A percentile compares a stretch with the other conserved stretches of the same genome.
These are phyloP conservation scores for Hedya salicella DNA, from an alignment of 2,888 invertebrate species.

Conservation along the genomic window DNA sequence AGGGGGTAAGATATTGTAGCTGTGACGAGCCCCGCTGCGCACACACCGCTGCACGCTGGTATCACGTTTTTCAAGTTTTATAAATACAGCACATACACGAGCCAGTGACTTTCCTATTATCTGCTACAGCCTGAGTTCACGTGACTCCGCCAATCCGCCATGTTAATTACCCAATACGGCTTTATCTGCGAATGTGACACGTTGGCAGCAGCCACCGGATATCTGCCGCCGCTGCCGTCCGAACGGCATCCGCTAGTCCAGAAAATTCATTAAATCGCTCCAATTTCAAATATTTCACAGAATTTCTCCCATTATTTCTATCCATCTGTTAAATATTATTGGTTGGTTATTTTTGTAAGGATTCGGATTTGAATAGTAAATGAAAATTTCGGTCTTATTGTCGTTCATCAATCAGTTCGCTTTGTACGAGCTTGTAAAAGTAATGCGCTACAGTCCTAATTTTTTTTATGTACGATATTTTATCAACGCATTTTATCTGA, in stretches of 20 bases:
- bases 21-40: too few relatives aligned
- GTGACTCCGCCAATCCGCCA: conserved; percentile 2
- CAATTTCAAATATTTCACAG: neutral
- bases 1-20: too few relatives aligned
- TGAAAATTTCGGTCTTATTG: too few relatives aligned
- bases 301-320: neutral
- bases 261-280: conserved; percentile 30
- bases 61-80: too few relatives aligned
- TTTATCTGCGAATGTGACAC: conserved; percentile 17
- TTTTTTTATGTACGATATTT: too few relatives aligned
- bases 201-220: conserved; percentile 32
- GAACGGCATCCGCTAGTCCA: conserved; percentile 18
- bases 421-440: too few relatives aligned
- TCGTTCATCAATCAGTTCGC: too few relatives aligned
- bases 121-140: neutral
- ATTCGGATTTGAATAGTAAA: too few relatives aligned
- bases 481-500: too few relatives aligned
- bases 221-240: conserved; percentile 15
- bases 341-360: too few relatives aligned
- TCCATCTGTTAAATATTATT: neutral
- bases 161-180: conserved; percentile 23
- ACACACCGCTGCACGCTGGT: too few relatives aligned
- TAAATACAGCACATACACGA: neutral
- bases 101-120: neutral
- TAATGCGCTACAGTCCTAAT: too few relatives aligned